phyloP scores from a whole-genome alignment of 2,888 invertebrate genomes.

The Heliconius cydno region DNA sequence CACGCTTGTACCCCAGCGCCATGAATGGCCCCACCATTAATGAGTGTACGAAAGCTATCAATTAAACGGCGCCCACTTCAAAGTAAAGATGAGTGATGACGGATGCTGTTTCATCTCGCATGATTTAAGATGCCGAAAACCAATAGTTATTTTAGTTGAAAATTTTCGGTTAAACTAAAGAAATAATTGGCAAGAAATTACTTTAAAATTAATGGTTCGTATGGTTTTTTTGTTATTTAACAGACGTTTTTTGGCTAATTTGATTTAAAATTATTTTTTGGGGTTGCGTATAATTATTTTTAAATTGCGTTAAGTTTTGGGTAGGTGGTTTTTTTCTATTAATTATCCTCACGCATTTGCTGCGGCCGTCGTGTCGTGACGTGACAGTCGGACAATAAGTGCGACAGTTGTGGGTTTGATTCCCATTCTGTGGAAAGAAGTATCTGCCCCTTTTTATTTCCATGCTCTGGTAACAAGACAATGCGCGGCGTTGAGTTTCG shows the following conservation, averaged over 20 bases:
- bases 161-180: constrained; percentile 24
- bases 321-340: not conserved
- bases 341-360: not conserved
- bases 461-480: no score
- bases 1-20: constrained; percentile 48
- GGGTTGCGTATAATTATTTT: constrained; percentile 12
- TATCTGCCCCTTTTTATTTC: no score
- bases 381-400: no score
- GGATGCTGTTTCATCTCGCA: constrained; percentile 52
- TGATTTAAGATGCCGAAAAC: constrained; percentile 30
- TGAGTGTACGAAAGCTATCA: constrained; percentile 72
- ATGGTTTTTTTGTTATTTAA: constrained; percentile 32
- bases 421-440: no score
- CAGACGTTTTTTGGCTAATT: constrained; percentile 17
- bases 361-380: not conserved
- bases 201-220: constrained; percentile 35
- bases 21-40: constrained; percentile 70
- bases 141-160: constrained; percentile 38
- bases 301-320: constrained; percentile 2
- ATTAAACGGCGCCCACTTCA: constrained; percentile 74
- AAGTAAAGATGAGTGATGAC: constrained; percentile 59
- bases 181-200: constrained; percentile 39
- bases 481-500: no score
- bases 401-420: no score
- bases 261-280: not conserved